phyloP scores from a whole-genome alignment of 2,113 vertebrate species.

The Triplophysa siluroides region DNA sequence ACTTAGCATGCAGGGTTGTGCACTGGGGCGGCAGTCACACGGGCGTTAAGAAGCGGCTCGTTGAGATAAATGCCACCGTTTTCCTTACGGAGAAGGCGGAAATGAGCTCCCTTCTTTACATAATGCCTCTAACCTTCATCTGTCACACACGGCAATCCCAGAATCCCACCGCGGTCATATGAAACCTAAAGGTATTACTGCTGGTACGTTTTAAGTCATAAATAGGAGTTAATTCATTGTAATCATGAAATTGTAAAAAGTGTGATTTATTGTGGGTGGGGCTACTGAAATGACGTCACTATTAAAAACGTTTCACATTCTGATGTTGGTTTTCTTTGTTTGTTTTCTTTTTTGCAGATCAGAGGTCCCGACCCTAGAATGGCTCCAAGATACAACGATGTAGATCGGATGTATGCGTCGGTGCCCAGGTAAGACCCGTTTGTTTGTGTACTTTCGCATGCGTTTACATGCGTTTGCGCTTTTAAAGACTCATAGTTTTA shows the following conservation, averaged over 20 bases:
- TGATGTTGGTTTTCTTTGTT: background rate
- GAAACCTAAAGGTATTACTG: slow-evolving; percentile 4
- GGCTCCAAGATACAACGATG: slow-evolving; percentile 79
- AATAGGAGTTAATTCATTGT: no score
- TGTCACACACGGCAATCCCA: slow-evolving; percentile 42
- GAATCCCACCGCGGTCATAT: slow-evolving; percentile 18
- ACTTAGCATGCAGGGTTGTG: slow-evolving; percentile 40
- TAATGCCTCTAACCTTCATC: slow-evolving; percentile 48
- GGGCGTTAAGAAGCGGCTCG: slow-evolving; percentile 29
- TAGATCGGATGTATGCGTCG: slow-evolving; percentile 79
- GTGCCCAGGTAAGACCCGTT: slow-evolving; percentile 80
- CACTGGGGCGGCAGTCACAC: slow-evolving; percentile 24
- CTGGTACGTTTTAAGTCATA: background rate
- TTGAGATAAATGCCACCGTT: slow-evolving; percentile 45
- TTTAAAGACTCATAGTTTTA: background rate
- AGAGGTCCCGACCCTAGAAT: slow-evolving; percentile 79
- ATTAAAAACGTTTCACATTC: background rate
- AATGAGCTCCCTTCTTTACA: slow-evolving; percentile 40
- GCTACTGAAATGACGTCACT: no score
- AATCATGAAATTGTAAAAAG: no score
- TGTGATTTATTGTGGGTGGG: no score
- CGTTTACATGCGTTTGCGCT: background rate
- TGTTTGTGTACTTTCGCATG: slow-evolving; percentile 6
- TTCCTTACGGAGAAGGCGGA: background rate
- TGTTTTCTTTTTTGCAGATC: slow-evolving; percentile 73